Conservation (phyloP, 1,140 invertebrate species). For the Calliopsis andreniformis region DNA sequence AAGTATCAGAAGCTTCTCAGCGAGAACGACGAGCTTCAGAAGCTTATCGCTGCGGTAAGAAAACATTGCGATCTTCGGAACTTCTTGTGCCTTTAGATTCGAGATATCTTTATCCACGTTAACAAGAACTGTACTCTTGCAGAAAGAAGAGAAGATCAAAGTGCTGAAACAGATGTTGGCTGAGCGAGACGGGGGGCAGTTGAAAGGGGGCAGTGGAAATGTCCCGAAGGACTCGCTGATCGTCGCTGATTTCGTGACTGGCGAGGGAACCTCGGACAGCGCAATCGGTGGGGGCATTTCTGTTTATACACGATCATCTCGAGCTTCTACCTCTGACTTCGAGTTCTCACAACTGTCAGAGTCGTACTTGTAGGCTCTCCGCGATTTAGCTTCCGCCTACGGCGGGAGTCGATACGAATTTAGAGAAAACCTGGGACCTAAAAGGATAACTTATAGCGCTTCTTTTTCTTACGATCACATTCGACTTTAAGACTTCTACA, state of each 20-base stretch:
- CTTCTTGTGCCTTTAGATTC: no score
- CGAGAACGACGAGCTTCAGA: constrained; percentile 98
- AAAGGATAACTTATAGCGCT: constrained; percentile 5
- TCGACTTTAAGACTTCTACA: not conserved
- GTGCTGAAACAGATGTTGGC: constrained; percentile 89
- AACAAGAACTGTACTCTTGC: constrained; percentile 59
- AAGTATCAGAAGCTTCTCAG: constrained; percentile 94
- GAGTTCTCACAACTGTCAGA: constrained; percentile 95
- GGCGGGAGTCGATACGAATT: constrained; percentile 49
- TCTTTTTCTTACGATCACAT: constrained; percentile 10
- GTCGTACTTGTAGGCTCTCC: constrained; percentile 87
- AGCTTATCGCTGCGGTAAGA: constrained; percentile 93
- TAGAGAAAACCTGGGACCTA: constrained; percentile 68
- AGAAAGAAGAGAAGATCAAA: constrained; percentile 95
- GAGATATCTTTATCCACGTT: no score
- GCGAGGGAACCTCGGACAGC: constrained; percentile 89
- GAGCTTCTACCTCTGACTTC: constrained; percentile 90
- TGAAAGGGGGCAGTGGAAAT: constrained; percentile 73
- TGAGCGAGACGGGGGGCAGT: constrained; percentile 87
- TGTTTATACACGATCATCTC: constrained; percentile 88
- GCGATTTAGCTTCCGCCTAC: constrained; percentile 21
- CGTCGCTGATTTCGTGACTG: constrained; percentile 88
- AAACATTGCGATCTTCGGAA: not conserved
- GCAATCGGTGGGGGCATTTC: constrained; percentile 87
- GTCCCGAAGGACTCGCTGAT: constrained; percentile 82